A percentile compares a stretch with the other conserved stretches of the same genome.
phyloP scores from a whole-genome alignment of 2,888 invertebrate genomes.

The Patella pellucida region DNA sequence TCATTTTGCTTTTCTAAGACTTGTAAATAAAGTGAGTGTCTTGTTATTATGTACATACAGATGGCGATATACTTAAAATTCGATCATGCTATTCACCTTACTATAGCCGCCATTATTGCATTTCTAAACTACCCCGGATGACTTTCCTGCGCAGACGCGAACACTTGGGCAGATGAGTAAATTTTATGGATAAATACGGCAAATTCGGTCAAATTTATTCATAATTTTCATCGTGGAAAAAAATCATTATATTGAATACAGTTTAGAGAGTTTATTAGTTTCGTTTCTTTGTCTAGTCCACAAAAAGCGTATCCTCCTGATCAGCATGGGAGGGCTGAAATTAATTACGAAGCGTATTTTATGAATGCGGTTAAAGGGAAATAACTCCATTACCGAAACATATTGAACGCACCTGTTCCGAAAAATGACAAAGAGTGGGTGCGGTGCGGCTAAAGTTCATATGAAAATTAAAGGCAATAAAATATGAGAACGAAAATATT shows the following conservation, averaged over 20 bases:
- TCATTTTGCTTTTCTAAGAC: conserved; percentile 69
- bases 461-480: too few species aligned
- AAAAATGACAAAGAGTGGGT: neutral
- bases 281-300: too few species aligned
- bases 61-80: conserved; percentile 47
- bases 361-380: neutral
- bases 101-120: conserved; percentile 70
- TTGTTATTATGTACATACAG: conserved; percentile 34
- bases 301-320: too few species aligned
- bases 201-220: too few species aligned
- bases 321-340: too few species aligned
- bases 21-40: conserved; percentile 23
- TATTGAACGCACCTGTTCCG: conserved; percentile 2
- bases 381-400: neutral
- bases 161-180: conserved; percentile 4
- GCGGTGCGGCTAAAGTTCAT: too few species aligned
- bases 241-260: too few species aligned
- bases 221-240: too few species aligned
- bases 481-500: too few species aligned
- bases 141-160: conserved; percentile 61
- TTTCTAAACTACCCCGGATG: conserved; percentile 61
- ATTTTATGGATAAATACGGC: too few species aligned
- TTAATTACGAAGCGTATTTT: too few species aligned
- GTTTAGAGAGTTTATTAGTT: too few species aligned
- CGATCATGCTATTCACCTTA: conserved; percentile 59